Conservation (phyloP, 1,140 invertebrate genomes). For the Drosophila ambigua region DNA sequence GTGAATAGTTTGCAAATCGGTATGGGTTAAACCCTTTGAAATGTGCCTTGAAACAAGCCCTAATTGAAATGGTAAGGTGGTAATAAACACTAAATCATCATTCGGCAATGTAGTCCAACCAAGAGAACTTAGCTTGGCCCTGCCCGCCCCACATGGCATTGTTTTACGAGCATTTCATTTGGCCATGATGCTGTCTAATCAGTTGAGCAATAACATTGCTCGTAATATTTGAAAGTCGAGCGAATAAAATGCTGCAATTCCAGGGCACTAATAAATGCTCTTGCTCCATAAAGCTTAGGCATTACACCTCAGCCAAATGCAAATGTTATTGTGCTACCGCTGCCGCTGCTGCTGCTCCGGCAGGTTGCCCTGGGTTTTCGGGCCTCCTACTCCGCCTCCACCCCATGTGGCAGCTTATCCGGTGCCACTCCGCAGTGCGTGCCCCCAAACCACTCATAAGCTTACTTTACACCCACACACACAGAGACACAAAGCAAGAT, state of each 20-base stretch:
- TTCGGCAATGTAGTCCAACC: no score
- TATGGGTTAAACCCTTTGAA: no score
- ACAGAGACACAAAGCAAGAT: conserved; percentile 35
- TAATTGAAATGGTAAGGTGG: no score
- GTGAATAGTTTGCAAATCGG: no score
- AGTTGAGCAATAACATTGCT: conserved; percentile 25
- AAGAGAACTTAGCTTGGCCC: no score
- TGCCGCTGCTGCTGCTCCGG: neutral
- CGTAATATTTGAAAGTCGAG: conserved; percentile 9
- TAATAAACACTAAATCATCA: no score
- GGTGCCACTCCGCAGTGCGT: conserved; percentile 2
- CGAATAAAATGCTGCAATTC: conserved; percentile 29
- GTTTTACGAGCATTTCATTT: neutral
- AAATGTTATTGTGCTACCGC: conserved; percentile 36
- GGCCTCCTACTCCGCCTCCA: neutral
- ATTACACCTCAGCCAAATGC: conserved; percentile 45
- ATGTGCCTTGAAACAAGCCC: no score
- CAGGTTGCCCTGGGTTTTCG: conserved; percentile 1
- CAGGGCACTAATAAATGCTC: conserved; percentile 16
- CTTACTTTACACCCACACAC: conserved; percentile 39
- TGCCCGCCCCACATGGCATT: no score
- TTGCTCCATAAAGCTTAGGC: conserved; percentile 47
- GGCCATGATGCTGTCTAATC: conserved; percentile 13
- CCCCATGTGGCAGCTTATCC: conserved; percentile 1
- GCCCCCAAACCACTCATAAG: conserved; percentile 33